Evolutionary conservation across 1,140 invertebrate genomes (phyloP).

Genomic region (Meloidogyne hapla): DNA sequence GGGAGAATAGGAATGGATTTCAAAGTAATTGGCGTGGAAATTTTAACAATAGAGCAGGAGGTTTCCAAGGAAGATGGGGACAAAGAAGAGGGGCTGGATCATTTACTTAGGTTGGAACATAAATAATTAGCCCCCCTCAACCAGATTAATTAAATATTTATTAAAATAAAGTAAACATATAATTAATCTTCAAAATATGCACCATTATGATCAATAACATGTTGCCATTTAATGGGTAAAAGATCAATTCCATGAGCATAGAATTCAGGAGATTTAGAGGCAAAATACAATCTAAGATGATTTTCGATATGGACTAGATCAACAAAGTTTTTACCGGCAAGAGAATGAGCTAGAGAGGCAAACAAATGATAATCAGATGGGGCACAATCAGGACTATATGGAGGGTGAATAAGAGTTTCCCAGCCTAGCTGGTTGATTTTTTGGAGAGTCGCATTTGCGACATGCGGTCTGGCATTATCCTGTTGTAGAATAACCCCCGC

Average conservation of each 20-base stretch:
- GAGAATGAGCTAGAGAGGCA: neutral
- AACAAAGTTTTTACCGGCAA: constrained; percentile 18
- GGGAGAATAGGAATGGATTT: neutral
- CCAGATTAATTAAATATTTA: constrained; percentile 16
- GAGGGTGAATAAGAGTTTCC: no score
- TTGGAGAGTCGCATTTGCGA: no score
- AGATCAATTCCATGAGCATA: constrained; percentile 16
- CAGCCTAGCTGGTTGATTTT: no score
- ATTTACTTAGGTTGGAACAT: no score
- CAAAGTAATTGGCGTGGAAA: neutral
- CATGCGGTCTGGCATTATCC: no score
- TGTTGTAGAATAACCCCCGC: constrained; percentile 18
- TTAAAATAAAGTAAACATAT: constrained; percentile 11
- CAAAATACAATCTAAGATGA: constrained; percentile 22
- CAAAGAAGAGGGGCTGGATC: neutral
- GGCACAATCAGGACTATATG: no score
- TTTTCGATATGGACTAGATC: constrained; percentile 13
- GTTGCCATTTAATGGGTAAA: constrained; percentile 21
- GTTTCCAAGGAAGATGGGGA: neutral
- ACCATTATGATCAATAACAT: constrained; percentile 23
- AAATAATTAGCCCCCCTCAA: neutral
- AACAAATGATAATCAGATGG: no score
- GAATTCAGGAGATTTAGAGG: constrained; percentile 15
- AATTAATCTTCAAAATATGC: constrained; percentile 20
- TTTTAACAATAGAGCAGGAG: neutral